Conservation (phyloP, 2,888 invertebrate genomes). For the Gisinianus flammeolus region DNA sequence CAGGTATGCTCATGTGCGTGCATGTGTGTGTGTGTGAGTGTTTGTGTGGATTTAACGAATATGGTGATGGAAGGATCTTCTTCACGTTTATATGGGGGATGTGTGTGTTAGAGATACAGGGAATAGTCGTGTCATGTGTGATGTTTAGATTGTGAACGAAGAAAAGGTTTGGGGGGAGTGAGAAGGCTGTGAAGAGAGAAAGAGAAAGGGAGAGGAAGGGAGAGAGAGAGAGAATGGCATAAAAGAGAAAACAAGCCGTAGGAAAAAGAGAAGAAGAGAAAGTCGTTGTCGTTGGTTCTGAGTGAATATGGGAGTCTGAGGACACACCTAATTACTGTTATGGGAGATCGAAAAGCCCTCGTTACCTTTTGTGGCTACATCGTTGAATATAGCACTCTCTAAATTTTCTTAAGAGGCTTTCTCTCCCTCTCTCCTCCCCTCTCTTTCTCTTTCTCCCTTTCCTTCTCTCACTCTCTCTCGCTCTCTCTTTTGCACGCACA, state of each 20-base stretch:
- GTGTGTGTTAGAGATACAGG: too few species aligned
- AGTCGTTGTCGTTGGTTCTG: constrained; percentile 16
- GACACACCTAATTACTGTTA: constrained; percentile 37
- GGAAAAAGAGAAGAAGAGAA: constrained; percentile 8
- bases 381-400: constrained; percentile 25
- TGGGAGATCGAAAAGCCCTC: constrained; percentile 33
- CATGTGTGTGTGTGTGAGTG: background rate
- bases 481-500: constrained; percentile 14
- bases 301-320: constrained; percentile 29
- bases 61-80: too few species aligned
- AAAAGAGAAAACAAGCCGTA: background rate
- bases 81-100: too few species aligned
- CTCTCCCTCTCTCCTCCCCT: background rate
- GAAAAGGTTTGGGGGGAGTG: background rate
- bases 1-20: background rate
- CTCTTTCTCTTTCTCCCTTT: background rate
- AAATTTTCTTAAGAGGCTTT: constrained; percentile 40
- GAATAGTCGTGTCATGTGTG: too few species aligned
- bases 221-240: background rate
- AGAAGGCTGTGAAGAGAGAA: background rate
- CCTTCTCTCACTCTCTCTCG: background rate
- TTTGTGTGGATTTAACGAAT: background rate
- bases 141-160: too few species aligned
- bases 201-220: constrained; percentile 3
- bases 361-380: constrained; percentile 35